Percentiles rank a stretch among this genome's conserved stretches.
Conservation (phyloP, 2,797 vertebrate genomes). For the Parambassis ranga region DNA sequence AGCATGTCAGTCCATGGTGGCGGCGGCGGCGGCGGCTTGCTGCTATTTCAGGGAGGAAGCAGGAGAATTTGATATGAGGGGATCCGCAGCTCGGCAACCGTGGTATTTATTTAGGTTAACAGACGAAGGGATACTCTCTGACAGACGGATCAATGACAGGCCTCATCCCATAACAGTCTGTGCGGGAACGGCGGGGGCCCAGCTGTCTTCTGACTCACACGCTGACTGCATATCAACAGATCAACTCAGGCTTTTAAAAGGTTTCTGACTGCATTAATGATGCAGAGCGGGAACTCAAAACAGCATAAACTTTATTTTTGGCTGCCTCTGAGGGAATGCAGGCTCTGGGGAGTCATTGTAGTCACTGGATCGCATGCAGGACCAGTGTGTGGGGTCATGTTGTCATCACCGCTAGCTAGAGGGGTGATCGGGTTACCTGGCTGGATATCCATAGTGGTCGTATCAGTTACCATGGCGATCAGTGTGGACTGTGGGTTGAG, state of each 20-base stretch:
- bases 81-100: neutral
- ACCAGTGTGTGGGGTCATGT: conserved; percentile 32
- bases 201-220: conserved; percentile 34
- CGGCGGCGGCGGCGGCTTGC: too few relatives aligned
- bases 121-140: conserved; percentile 23
- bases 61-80: conserved; percentile 45
- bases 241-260: conserved; percentile 18
- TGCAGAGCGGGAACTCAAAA: neutral
- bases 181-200: conserved; percentile 3
- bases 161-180: conserved; percentile 39
- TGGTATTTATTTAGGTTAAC: conserved; percentile 50
- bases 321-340: conserved; percentile 6
- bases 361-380: conserved; percentile 16
- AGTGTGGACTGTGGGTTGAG: conserved; percentile 27
- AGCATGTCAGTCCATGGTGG: conserved; percentile 30
- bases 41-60: conserved; percentile 64
- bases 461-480: conserved; percentile 44
- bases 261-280: conserved; percentile 15
- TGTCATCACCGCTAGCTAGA: conserved; percentile 44
- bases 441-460: conserved; percentile 31
- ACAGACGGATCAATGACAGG: conserved; percentile 48
- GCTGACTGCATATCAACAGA: neutral
- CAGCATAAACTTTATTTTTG: conserved; percentile 31
- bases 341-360: conserved; percentile 17
- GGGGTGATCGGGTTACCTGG: conserved; percentile 31